Base-by-base conservation (phyloP, 1,140 invertebrate genomes). In the Eubasilissa regina region DNA sequence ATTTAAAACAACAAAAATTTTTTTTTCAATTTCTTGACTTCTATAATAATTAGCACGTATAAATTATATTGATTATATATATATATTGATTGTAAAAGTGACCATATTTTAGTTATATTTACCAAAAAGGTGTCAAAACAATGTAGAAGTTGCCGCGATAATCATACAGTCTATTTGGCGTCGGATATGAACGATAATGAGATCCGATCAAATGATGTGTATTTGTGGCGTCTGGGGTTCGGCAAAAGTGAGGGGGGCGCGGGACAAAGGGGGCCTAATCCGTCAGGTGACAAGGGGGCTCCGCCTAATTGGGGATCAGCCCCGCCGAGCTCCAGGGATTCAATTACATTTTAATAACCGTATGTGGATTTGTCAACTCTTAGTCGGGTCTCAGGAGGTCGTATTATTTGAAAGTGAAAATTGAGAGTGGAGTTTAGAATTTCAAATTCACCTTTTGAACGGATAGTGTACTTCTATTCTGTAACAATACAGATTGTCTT, bases 341-440 rank as follows among this genome's bases (percentile, higher is more conserved):
- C 81, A 83, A 83, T 83, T 83, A 83, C 79, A 83, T 80, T 83
- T 80, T 83, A 83, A 83, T 83, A 83, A 82, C 81, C 72, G 81
- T 82, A 80, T 82, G 78, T 82, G 81, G 81, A 82, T 82, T 79
- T 82, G 78, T 80, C 78, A 81, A 79, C 73, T 78, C 45, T n/a
- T 17, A 35, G 56, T 60, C 79, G 15, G 68, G 55, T 70, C 66
- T 70, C 68, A 7, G 45, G 56, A 78, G 35, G 66, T 48, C 13
- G 66, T 25, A 70, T 70, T 70, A 51, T 53, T 70, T 25, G 15
- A 70, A 70, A 70, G 47, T 70, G 66, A 70, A 70, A 70, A 70
- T 70, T 48, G 66, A 70, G 45, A 70, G 44, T 15, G 48, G 45
- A n/a, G 56, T 44, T 35, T 75, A 56, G 58, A 56, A 56, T 58